Evolutionary conservation across 2,888 invertebrate species (phyloP).

Genomic region (Horisme vitalbata): DNA sequence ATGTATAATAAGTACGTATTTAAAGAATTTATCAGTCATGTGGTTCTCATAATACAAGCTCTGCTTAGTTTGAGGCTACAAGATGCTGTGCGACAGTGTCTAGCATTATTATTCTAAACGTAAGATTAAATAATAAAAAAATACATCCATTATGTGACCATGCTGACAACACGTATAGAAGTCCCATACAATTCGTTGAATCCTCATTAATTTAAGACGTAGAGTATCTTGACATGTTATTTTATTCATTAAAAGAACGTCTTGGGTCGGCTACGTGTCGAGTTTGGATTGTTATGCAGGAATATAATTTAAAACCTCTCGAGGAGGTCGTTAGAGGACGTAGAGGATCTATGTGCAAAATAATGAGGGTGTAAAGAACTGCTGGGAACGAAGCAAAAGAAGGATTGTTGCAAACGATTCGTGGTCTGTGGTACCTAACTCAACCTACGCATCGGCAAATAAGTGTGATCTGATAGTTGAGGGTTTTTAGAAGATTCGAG

Average conservation of each 20-base stretch:
- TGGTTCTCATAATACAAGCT: too few species aligned
- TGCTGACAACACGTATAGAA: slow-evolving; percentile 5
- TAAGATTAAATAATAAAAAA: too few species aligned
- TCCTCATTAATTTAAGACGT: slow-evolving; percentile 81
- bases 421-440: too few species aligned
- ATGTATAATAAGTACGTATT: too few species aligned
- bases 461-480: too few species aligned
- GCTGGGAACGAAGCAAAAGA: background rate
- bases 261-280: slow-evolving; percentile 66
- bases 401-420: too few species aligned
- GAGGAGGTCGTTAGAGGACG: slow-evolving; percentile 66
- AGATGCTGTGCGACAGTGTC: too few species aligned
- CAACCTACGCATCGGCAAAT: too few species aligned
- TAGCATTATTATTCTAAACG: too few species aligned
- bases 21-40: too few species aligned
- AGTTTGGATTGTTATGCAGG: slow-evolving; percentile 72
- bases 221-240: slow-evolving; percentile 79
- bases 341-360: slow-evolving; percentile 29
- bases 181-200: slow-evolving; percentile 68
- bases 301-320: slow-evolving; percentile 77
- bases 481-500: too few species aligned
- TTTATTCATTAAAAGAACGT: slow-evolving; percentile 77
- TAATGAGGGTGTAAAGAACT: slow-evolving; percentile 19
- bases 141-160: background rate
- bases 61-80: too few species aligned